phyloP scores from a whole-genome alignment of 2,888 invertebrate species.

The Tolmerus cingulatus region DNA sequence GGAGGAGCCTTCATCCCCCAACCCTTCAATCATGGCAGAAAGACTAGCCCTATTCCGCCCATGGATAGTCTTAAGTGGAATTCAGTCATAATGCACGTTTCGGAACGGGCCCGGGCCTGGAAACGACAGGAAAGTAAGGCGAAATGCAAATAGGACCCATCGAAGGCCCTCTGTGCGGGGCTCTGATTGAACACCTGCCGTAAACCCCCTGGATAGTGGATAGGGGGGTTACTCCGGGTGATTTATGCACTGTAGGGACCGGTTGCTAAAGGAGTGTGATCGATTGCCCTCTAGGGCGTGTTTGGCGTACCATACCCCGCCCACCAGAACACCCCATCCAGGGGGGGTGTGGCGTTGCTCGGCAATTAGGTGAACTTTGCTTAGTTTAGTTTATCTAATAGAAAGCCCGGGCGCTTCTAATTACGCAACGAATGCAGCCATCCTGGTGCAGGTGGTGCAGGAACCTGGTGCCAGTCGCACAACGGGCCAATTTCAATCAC shows the following conservation, averaged over 20 bases:
- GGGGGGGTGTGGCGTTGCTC: neutral
- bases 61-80: neutral
- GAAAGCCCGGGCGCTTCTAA: neutral
- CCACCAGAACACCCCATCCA: neutral
- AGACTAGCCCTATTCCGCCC: neutral
- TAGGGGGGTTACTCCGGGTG: neutral
- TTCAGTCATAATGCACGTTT: neutral
- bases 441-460: neutral
- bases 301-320: neutral
- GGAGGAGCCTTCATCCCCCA: neutral
- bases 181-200: neutral
- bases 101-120: neutral
- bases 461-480: neutral
- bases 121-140: neutral
- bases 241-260: constrained; percentile 25
- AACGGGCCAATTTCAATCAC: neutral
- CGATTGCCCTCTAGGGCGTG: neutral
- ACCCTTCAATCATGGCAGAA: neutral
- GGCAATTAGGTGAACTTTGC: neutral
- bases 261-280: neutral
- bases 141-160: constrained; percentile 12
- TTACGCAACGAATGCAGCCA: neutral
- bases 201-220: neutral
- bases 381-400: neutral
- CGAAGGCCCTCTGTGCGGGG: neutral